phyloP scores from a whole-genome alignment of 2,113 vertebrate species.

The Myotis brandtii region DNA sequence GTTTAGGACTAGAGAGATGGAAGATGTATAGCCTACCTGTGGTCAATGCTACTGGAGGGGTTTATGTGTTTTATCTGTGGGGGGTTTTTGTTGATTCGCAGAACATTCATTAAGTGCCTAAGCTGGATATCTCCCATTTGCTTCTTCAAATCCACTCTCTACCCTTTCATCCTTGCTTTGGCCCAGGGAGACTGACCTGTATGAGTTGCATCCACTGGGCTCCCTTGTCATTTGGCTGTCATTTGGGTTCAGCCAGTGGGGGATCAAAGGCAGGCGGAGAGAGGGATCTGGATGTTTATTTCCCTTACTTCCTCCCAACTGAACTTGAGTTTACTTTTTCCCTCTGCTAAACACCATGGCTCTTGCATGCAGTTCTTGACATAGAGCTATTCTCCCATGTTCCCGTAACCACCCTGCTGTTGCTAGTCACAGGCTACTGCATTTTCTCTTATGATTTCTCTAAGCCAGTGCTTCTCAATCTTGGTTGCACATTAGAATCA shows the following conservation, averaged over 20 bases:
- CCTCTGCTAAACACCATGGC: neutral
- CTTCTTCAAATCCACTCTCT: neutral
- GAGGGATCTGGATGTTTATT: neutral
- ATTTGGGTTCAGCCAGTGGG: neutral
- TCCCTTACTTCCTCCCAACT: neutral
- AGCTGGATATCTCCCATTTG: neutral
- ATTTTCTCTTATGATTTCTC: neutral
- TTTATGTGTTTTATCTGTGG: neutral
- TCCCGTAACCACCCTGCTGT: neutral
- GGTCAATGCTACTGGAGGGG: neutral
- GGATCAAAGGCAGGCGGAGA: neutral
- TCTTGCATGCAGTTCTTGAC: neutral
- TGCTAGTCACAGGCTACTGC: neutral
- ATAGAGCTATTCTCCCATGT: neutral
- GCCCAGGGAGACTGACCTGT: neutral
- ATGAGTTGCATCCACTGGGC: neutral
- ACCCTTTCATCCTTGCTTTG: neutral
- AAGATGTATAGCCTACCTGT: neutral
- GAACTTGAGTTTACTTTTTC: neutral
- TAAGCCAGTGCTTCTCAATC: neutral
- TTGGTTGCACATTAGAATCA: neutral
- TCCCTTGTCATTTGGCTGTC: neutral
- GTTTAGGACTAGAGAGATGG: neutral
- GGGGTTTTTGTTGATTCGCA: neutral
- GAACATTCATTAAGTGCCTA: neutral